Evolutionary conservation across 1,140 invertebrate genomes (phyloP).

Genomic region (Drosophila rhopaloa): DNA sequence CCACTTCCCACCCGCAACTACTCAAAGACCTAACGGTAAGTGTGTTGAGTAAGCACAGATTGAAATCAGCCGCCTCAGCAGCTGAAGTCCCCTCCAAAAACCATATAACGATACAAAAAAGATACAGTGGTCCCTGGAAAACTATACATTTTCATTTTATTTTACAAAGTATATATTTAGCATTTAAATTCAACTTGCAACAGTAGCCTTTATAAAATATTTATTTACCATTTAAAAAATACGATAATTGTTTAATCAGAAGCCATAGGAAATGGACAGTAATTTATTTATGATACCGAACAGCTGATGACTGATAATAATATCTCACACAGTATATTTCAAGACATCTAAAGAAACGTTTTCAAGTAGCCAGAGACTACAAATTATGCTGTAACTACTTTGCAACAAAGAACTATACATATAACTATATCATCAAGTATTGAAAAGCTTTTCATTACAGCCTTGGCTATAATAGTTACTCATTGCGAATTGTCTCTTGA

Average conservation of each 20-base stretch:
- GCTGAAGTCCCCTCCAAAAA: not conserved
- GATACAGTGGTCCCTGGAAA: not conserved
- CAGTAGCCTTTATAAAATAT: too few relatives aligned
- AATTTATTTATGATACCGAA: too few relatives aligned
- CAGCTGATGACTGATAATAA: too few relatives aligned
- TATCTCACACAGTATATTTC: too few relatives aligned
- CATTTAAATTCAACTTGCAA: too few relatives aligned
- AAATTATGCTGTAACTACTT: not conserved
- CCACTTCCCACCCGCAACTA: slow-evolving; percentile 9
- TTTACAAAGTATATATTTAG: too few relatives aligned
- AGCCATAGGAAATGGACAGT: too few relatives aligned
- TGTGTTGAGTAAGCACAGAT: slow-evolving; percentile 53
- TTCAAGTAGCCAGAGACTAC: too few relatives aligned
- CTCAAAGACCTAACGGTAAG: slow-evolving; percentile 28
- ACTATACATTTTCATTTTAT: not conserved
- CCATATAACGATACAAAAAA: slow-evolving; percentile 2
- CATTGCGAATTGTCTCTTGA: slow-evolving; percentile 28
- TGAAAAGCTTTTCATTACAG: slow-evolving; percentile 32
- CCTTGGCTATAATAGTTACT: slow-evolving; percentile 15
- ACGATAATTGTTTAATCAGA: too few relatives aligned
- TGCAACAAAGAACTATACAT: slow-evolving; percentile 6
- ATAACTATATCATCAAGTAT: slow-evolving; percentile 7
- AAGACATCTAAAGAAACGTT: too few relatives aligned
- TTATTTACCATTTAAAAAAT: too few relatives aligned
- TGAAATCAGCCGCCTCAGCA: slow-evolving; percentile 43